Evolutionary conservation across 2,113 vertebrate species (phyloP), one percentile per base, ranked within the genome.

Genomic region (Barnardius zonarius): DNA sequence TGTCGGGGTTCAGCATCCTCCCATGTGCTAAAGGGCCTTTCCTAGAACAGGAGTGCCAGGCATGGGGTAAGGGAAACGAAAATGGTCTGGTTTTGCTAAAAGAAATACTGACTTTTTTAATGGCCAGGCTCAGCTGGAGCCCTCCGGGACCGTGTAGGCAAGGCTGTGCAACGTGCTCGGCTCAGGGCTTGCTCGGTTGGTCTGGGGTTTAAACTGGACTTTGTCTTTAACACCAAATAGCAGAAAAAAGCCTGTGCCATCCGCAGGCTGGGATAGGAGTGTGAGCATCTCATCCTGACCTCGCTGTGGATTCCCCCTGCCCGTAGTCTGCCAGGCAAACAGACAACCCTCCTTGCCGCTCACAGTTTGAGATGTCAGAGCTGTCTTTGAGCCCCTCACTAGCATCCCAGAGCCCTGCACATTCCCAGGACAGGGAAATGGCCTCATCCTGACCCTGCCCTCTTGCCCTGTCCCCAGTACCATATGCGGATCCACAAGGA

Each of bases 401-500:
- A 70, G 57, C 39, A 86, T n/a, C 52, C 44, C 37, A 81, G 75
- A 61, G 48, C 69, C 43, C 69, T 68, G 48, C 33, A 25, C 2
- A 0, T 81, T 72, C 35, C 35, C 19, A 64, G 35, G 19, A n/a
- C 44, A 28, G 46, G 51, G 25, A 13, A 31, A 7, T 5, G 10
- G 59, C 70, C 77, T 91, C 78, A 46, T 57, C 19, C 28, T 95
- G 72, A 83, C 52, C 17, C 14, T 93, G 13, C 44, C 43, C 18
- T 82, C 57, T 74, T 84, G 48, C 52, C 57, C 59, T 87, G 30
- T 87, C 24, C 74, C 46, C 25, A 99, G 99, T 99, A 99, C 96
- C 99, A 99, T 81, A 99, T 99, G 99, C 98, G 99, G 75, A 99
- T 99, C 95, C 99, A 99, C 96, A 98, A 98, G 96, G 99, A 99